Percentiles rank a stretch among this genome's conserved stretches.
phyloP scores from a whole-genome alignment of 2,888 invertebrate species.

The Drosophila prolongata region DNA sequence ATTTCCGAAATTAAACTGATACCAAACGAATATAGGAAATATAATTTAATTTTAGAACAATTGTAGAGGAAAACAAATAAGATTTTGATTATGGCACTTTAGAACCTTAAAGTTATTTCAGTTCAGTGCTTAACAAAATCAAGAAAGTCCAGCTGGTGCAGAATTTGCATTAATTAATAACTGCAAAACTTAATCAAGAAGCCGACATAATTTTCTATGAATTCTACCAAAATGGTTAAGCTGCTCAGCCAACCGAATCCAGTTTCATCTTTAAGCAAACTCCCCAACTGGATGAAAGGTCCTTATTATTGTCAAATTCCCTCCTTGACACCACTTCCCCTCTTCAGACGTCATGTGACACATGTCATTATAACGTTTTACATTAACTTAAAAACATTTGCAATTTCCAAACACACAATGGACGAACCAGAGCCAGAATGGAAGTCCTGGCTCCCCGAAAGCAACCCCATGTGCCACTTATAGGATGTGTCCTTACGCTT shows the following conservation, averaged over 20 bases:
- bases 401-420: slow-evolving; percentile 68
- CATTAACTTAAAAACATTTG: slow-evolving; percentile 79
- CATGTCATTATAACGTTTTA: slow-evolving; percentile 75
- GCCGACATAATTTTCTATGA: neutral
- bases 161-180: too few relatives aligned
- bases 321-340: slow-evolving; percentile 14
- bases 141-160: neutral
- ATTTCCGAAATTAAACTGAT: too few relatives aligned
- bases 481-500: slow-evolving; percentile 15
- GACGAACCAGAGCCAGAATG: slow-evolving; percentile 34
- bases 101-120: too few relatives aligned
- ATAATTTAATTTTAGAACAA: too few relatives aligned
- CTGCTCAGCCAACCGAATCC: slow-evolving; percentile 4
- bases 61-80: neutral
- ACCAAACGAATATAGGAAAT: too few relatives aligned
- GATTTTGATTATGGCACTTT: too few relatives aligned
- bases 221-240: neutral
- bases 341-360: slow-evolving; percentile 57
- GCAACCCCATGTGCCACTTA: slow-evolving; percentile 51
- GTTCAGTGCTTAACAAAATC: neutral
- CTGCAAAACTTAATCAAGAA: neutral
- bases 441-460: slow-evolving; percentile 19
- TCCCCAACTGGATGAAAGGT: slow-evolving; percentile 2
- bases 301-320: slow-evolving; percentile 6
- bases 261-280: neutral